Evolutionary conservation across 2,888 invertebrate genomes (phyloP), one percentile per base, ranked within the genome.

Genomic region (Tenthredo amoena): DNA sequence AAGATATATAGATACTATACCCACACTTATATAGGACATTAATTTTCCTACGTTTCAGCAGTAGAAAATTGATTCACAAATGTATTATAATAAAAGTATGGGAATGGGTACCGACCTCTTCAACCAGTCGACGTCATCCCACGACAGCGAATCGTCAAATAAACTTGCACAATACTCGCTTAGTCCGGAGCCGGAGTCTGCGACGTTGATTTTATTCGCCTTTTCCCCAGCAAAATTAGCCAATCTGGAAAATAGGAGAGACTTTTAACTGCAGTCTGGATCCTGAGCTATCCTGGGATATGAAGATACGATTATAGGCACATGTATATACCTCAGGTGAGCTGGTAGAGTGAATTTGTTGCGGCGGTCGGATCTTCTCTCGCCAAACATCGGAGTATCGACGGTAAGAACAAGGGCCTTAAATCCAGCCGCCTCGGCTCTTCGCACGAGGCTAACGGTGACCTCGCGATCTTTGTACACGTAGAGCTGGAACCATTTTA

Each of bases 401-500:
- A 99, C 96, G 0, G 98, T 99, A 3, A 99, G 93, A 0, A 97
- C 98, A 0, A 99, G 93, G 0, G 98, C 98, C 93, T 97, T 97
- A 91, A 96, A 99, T n/a, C 97, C 98, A 12, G 96, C 96, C 71
- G 94, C 95, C 93, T 98, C 98, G 0, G 97, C 99, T 89, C 97
- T 95, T 68, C 94, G 91, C 0, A 99, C 96, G 87, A 99, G 94
- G 88, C 95, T 94, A 89, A 94, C 94, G 0, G 98, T 98, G 0
- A 97, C 94, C 55, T 96, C 94, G 87, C 96, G 96, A 92, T 98
- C 97, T 87, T 95, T 97, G 93, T 98, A 98, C 88, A 99, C 96
- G 92, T 99, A 99, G 0, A 99, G 95, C 93, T 99, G 98, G 92
- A 98, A 98, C 98, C 98, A 99, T 92, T 97, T 97, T 26, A 96